Conservation (phyloP, 2,888 invertebrate species). For the Gastracanthus pulcherrimus region DNA sequence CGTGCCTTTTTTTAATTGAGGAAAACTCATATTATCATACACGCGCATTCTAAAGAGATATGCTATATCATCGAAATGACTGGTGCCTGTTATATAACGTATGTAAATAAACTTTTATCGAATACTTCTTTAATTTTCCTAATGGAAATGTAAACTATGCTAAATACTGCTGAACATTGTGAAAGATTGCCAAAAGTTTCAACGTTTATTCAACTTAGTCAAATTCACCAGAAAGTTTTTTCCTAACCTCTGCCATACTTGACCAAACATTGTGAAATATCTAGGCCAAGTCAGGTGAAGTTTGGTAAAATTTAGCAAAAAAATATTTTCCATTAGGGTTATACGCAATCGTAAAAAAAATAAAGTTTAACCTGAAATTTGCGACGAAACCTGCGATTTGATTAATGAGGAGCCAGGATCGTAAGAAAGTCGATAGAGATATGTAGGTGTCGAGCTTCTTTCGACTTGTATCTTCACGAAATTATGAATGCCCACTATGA, state of each 20-base stretch:
- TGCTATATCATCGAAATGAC: slow-evolving; percentile 67
- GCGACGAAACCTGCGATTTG: slow-evolving; percentile 44
- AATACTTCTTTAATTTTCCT: too few relatives aligned
- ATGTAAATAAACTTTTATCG: background rate
- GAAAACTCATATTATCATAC: background rate
- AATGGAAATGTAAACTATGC: too few relatives aligned
- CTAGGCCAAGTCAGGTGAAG: too few relatives aligned
- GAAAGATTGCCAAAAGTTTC: too few relatives aligned
- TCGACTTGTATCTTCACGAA: slow-evolving; percentile 76
- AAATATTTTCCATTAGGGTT: too few relatives aligned
- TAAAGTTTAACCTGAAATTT: slow-evolving; percentile 62
- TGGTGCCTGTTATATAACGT: slow-evolving; percentile 54
- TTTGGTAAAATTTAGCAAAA: too few relatives aligned
- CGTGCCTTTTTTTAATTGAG: slow-evolving; percentile 16
- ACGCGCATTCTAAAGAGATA: slow-evolving; percentile 63
- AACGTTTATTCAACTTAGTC: too few relatives aligned
- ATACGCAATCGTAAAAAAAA: too few relatives aligned
- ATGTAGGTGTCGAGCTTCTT: slow-evolving; percentile 76
- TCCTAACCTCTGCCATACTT: too few relatives aligned
- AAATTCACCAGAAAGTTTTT: too few relatives aligned
- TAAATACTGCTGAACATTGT: too few relatives aligned
- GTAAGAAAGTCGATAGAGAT: slow-evolving; percentile 81
- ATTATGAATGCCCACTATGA: slow-evolving; percentile 77
- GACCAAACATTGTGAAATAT: too few relatives aligned
- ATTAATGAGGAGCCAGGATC: slow-evolving; percentile 54